Percentiles rank a stretch among this genome's conserved stretches.
Evolutionary conservation across 1,140 invertebrate species (phyloP).

Genomic region (Philotrypesis tridentata): DNA sequence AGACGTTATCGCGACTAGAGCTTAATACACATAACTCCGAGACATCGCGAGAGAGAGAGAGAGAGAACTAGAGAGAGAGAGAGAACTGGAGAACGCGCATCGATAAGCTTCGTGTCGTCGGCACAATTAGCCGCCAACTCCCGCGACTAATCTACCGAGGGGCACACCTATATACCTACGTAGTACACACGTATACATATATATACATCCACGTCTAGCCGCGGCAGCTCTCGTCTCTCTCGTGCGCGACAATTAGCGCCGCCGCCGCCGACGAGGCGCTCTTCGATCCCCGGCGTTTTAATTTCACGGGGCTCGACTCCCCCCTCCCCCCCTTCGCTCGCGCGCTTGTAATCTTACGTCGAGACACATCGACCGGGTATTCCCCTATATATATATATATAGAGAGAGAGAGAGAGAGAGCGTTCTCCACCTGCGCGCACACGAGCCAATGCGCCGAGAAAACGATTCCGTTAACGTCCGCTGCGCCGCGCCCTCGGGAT

Average conservation of each 20-base stretch:
- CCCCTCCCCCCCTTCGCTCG: too few species aligned
- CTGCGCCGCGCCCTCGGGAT: neutral
- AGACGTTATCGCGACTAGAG: neutral
- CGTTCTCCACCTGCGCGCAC: neutral
- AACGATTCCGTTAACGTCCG: slow-evolving; percentile 4
- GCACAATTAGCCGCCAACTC: neutral
- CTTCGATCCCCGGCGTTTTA: neutral
- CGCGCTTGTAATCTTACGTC: neutral
- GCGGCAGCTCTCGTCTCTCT: neutral
- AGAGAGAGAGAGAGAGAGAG: too few species aligned
- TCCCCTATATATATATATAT: neutral
- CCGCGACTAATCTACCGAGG: neutral
- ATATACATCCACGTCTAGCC: neutral
- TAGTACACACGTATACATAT: too few species aligned
- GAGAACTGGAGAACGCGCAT: neutral
- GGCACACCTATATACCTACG: too few species aligned
- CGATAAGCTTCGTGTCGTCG: neutral
- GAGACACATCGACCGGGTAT: neutral
- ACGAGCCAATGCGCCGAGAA: slow-evolving; percentile 3
- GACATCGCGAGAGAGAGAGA: too few species aligned
- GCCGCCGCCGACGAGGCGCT: neutral
- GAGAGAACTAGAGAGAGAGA: too few species aligned
- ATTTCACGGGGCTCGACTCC: neutral
- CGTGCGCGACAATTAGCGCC: neutral
- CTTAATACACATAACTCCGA: too few species aligned